Evolutionary conservation across 2,888 invertebrate genomes (phyloP).

Genomic region (Andrena praecox): DNA sequence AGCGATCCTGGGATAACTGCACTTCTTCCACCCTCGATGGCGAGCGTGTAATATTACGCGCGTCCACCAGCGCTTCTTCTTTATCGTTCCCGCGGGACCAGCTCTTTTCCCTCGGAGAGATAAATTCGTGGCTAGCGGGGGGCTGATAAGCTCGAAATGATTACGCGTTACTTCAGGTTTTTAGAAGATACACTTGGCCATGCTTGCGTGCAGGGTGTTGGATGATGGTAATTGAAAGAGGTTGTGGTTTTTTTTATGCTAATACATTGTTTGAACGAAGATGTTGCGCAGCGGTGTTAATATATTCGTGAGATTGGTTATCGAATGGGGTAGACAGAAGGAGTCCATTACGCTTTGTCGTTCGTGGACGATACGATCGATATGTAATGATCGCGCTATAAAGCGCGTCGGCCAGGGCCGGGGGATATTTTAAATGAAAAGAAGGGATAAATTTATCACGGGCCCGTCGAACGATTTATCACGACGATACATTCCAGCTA

Average conservation of each 20-base stretch:
- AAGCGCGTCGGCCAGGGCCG: conserved; percentile 33
- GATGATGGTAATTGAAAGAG: no score
- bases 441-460: conserved; percentile 67
- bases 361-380: conserved; percentile 37
- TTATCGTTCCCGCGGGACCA: conserved; percentile 8
- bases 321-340: not conserved
- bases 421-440: conserved; percentile 62
- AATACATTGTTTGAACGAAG: not conserved
- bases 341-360: not conserved
- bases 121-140: not conserved
- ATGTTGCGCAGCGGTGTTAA: not conserved
- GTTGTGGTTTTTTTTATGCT: no score
- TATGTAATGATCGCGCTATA: conserved; percentile 52
- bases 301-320: not conserved
- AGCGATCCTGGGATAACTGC: conserved; percentile 37
- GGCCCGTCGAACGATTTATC: conserved; percentile 68
- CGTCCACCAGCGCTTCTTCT: conserved; percentile 10
- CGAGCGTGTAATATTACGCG: conserved; percentile 40
- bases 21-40: conserved; percentile 26
- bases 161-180: no score
- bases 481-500: conserved; percentile 67
- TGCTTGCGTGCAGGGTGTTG: no score
- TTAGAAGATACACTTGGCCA: no score
- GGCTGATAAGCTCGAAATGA: no score
- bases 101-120: not conserved